These are phyloP conservation scores for Brachyptera risi DNA, from an alignment of 2,888 invertebrate species.

Conservation along the genomic window DNA sequence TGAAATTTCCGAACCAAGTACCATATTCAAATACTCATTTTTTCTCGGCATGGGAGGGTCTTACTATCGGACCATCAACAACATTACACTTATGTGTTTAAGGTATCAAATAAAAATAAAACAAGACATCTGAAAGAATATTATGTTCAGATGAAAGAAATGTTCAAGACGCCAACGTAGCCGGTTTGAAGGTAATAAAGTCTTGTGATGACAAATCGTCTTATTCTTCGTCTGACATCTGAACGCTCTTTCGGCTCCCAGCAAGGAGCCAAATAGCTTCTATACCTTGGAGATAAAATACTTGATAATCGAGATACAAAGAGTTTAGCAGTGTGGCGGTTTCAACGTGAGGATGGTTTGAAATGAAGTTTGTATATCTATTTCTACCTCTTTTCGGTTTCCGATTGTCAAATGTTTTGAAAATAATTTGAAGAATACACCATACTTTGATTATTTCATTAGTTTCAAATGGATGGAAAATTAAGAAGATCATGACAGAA, in stretches of 20 bases:
- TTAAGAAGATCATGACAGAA: too few species aligned
- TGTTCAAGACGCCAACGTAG: constrained; percentile 6
- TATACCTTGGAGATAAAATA: neutral
- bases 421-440: too few species aligned
- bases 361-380: too few species aligned
- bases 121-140: neutral
- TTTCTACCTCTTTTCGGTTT: too few species aligned
- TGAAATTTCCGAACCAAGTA: too few species aligned
- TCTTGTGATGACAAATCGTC: constrained; percentile 18
- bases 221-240: neutral
- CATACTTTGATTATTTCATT: too few species aligned
- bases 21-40: neutral
- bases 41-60: neutral
- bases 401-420: too few species aligned
- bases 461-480: too few species aligned
- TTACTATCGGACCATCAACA: neutral
- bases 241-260: neutral
- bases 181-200: constrained; percentile 5
- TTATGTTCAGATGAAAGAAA: neutral
- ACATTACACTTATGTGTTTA: neutral
- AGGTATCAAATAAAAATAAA: constrained; percentile 13
- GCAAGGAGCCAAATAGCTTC: neutral
- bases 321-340: too few species aligned
- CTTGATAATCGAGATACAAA: too few species aligned
- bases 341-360: too few species aligned